Base-by-base conservation (phyloP, 2,113 vertebrate genomes). In the Onychostruthus taczanowskii region DNA sequence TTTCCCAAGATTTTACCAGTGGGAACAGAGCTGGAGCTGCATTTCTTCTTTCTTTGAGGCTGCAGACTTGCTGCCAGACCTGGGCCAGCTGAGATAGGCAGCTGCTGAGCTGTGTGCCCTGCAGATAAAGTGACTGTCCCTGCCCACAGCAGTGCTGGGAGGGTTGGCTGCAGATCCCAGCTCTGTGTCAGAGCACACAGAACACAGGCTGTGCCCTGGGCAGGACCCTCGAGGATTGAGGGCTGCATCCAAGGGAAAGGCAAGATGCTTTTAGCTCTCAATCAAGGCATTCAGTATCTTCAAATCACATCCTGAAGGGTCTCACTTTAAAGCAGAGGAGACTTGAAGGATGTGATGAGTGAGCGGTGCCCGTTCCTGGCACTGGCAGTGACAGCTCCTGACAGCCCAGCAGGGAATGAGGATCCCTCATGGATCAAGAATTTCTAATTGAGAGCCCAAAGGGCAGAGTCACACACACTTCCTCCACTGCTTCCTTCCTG, bases 51-150 rank as follows among this genome's bases (percentile, higher is more conserved):
- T 41, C 64, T 55, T 35, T 50, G 52, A 52, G 0, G 7, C 83
- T 78, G 88, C 64, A 86, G 75, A 63, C 85, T 77, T 81, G 88
- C 82, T 94, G 94, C 61, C 93, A 96, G 88, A 67, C 52, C 63
- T 33, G 67, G 67, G 75, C 82, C 27, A 86, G 88, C 78, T 30
- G 72, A 61, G 93, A 47, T 6, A 68, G 93, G 78, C 81, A 62
- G 66, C 74, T 3, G 33, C 50, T 89, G 87, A 62, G 68, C 91
- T 46, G 74, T 80, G 79, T 95, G 87, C 63, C 70, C 79, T 21
- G 90, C 90, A 84, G 92, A 88, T 81, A 49, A 81, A 43, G 75
- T 10, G 33, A 11, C 73, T 70, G 87, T 53, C 59, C 73, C 59
- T 64, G 81, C 46, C n/a, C 0, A 2, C 63, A 10, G 37, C 62